Evolutionary conservation across 2,888 invertebrate genomes (phyloP).

Genomic region (Glaucopsyche alexis): DNA sequence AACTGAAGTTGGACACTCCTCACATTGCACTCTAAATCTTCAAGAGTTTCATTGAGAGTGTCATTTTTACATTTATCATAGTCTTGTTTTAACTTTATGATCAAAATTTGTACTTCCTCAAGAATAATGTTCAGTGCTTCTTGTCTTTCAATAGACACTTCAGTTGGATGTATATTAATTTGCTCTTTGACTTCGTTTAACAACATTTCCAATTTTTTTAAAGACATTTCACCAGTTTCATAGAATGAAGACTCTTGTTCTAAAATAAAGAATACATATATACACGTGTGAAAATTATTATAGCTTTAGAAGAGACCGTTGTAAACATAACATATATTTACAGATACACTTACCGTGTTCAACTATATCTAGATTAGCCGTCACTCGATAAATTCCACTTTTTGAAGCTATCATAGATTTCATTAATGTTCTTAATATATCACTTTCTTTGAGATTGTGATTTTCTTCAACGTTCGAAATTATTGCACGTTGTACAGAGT

Average conservation of each 20-base stretch:
- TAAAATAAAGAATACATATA: background rate
- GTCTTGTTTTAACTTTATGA: constrained; percentile 68
- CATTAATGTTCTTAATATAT: background rate
- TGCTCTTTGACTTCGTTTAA: constrained; percentile 59
- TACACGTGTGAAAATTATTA: background rate
- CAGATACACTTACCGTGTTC: background rate
- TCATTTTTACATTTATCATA: constrained; percentile 60
- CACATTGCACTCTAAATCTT: constrained; percentile 75
- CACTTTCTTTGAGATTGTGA: background rate
- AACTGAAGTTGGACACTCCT: constrained; percentile 73
- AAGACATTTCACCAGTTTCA: constrained; percentile 46
- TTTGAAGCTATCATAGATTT: constrained; percentile 13
- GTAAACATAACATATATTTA: background rate
- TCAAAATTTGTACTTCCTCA: constrained; percentile 72
- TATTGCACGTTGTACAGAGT: background rate
- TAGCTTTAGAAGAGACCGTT: no score
- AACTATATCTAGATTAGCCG: background rate
- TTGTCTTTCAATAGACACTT: constrained; percentile 48
- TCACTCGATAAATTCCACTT: constrained; percentile 11
- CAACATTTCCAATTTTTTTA: constrained; percentile 53
- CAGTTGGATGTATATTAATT: constrained; percentile 46
- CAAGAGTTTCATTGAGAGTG: constrained; percentile 70
- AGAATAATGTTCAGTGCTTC: constrained; percentile 59
- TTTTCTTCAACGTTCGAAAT: constrained; percentile 15
- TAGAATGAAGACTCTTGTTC: background rate